Evolutionary conservation across 2,797 vertebrate species (phyloP).

Genomic region (Acomys russatus): DNA sequence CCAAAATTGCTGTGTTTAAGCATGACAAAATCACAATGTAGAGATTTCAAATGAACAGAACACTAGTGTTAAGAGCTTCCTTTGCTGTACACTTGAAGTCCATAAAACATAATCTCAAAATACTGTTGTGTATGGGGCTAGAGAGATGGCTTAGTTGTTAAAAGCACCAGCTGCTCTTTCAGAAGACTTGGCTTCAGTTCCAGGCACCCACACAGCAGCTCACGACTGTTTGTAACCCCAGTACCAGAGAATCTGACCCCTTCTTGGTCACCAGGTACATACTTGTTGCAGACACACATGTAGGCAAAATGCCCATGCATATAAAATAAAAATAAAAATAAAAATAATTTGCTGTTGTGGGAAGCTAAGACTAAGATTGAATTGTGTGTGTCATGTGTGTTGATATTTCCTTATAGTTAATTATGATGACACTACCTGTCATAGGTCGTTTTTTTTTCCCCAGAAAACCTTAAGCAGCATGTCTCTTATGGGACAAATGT

Average conservation of each 20-base stretch:
- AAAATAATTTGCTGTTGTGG: not conserved
- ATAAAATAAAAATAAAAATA: not conserved
- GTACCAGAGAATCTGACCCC: not conserved
- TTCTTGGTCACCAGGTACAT: not conserved
- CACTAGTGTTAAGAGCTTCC: not conserved
- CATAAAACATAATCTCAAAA: not conserved
- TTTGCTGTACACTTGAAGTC: not conserved
- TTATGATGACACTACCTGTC: not conserved
- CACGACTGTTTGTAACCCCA: too few relatives aligned
- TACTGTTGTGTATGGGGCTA: not conserved
- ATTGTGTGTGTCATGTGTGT: not conserved
- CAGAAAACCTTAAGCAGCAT: not conserved
- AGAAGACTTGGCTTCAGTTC: not conserved
- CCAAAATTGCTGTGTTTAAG: not conserved
- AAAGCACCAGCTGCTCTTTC: not conserved
- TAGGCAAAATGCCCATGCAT: not conserved
- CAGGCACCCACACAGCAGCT: not conserved
- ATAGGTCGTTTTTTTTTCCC: not conserved
- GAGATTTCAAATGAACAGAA: not conserved
- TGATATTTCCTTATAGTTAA: not conserved
- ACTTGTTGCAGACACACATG: not conserved
- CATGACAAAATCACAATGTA: not conserved
- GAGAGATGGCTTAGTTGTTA: not conserved
- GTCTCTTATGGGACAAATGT: not conserved
- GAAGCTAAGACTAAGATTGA: not conserved